Conservation (phyloP, 2,888 invertebrate species). For the Erannis defoliaria region DNA sequence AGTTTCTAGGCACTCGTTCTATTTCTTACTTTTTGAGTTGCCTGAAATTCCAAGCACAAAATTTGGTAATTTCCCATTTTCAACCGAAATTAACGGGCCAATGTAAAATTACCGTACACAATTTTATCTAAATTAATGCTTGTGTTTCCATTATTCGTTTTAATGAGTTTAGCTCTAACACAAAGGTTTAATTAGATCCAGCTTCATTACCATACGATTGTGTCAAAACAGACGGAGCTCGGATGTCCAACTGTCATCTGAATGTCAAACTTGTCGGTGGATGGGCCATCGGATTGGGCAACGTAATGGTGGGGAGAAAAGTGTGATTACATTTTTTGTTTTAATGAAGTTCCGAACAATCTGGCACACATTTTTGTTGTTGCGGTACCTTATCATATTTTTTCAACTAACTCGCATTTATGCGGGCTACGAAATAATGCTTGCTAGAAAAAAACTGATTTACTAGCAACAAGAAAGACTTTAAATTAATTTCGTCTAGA, state of each 20-base stretch:
- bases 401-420: too few relatives aligned
- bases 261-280: conserved; percentile 71
- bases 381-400: too few relatives aligned
- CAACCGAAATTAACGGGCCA: background rate
- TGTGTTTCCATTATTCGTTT: conserved; percentile 55
- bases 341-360: too few relatives aligned
- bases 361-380: too few relatives aligned
- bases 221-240: conserved; percentile 73
- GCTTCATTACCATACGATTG: conserved; percentile 73
- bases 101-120: conserved; percentile 25
- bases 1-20: too few relatives aligned
- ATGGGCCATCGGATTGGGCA: conserved; percentile 52
- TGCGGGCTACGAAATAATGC: too few relatives aligned
- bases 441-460: too few relatives aligned
- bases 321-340: conserved; percentile 19
- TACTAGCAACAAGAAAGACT: too few relatives aligned
- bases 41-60: background rate
- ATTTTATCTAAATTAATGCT: conserved; percentile 51
- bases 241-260: conserved; percentile 71
- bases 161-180: conserved; percentile 73
- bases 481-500: too few relatives aligned
- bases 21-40: background rate
- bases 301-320: conserved; percentile 55
- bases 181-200: conserved; percentile 77
- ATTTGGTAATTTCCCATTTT: background rate